Percentiles rank a stretch among this genome's conserved stretches.
phyloP scores from a whole-genome alignment of 2,113 vertebrate genomes.

The Glaucomys volans region DNA sequence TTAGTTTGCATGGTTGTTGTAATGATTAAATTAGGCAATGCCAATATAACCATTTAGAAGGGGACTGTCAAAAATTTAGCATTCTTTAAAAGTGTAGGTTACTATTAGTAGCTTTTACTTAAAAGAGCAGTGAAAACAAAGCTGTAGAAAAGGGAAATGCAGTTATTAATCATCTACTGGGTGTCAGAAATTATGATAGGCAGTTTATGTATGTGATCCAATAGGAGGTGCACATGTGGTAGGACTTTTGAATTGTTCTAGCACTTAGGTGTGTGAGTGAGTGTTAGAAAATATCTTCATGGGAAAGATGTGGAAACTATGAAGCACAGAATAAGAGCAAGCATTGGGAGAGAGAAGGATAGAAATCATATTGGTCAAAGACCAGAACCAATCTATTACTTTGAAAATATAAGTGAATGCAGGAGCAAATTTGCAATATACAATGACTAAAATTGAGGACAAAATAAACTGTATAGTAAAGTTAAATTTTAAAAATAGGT shows the following conservation, averaged over 20 bases:
- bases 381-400: neutral
- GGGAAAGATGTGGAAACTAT: neutral
- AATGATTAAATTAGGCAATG: neutral
- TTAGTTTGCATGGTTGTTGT: neutral
- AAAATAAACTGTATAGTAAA: conserved; percentile 2
- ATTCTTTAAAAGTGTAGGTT: neutral
- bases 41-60: neutral
- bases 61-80: neutral
- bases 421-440: neutral
- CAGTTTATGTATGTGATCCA: neutral
- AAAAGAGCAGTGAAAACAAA: neutral
- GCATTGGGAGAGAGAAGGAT: neutral
- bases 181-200: neutral
- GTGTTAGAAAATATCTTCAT: conserved; percentile 15
- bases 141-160: neutral
- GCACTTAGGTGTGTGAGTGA: neutral
- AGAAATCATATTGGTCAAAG: neutral
- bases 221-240: neutral
- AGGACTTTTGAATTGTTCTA: neutral
- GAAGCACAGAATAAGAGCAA: neutral
- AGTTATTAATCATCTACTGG: neutral
- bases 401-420: conserved; percentile 25
- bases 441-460: neutral
- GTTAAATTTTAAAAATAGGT: neutral
- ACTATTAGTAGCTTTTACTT: neutral